Evolutionary conservation across 35 echinoderm and acorn worm species (phyloP), one percentile per base, ranked within the genome.

Genomic region (Patiria miniata): DNA sequence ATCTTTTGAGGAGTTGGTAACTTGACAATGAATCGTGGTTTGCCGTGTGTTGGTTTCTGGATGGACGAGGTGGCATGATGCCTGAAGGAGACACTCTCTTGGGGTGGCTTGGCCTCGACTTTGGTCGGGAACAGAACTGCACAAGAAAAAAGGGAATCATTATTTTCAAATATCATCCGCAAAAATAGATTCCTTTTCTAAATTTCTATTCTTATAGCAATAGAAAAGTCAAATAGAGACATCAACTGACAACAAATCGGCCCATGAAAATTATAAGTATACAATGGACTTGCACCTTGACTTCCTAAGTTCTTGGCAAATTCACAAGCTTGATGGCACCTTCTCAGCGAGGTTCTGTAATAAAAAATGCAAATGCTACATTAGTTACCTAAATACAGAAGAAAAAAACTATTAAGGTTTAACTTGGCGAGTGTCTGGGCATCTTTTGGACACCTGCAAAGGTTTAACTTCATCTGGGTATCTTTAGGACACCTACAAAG

Each of bases 301-400:
- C 61, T 86, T 68, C 95, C 95, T 23, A 98, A 85, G 73, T 91
- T 94, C 21, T 52, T 57, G 44, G 92, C 91, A 89, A 94, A 89
- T 34, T 98, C 95, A 82, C 79, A 89, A 26, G 92, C 92, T 83
- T 98, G 95, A 52, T 98, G 95, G 40, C 91, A 98, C 69, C 95
- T 77, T 58, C 89, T 94, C 23, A 98, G 33, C 9, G 89, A 79
- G 1, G 92, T 91, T 80, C 95, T 98, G 83, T 38, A 61, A 89
- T 37, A 61, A 36, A 68, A 78, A 33, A 40, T 69, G 15, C 16
- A 36, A 86, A 78, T 19, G 44, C 22, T 2, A 69, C 33, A 69
- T 23, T 8, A 69, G 4, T 14, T 53, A 78, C 26, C 19, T 30
- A 51, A 52, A 55, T 1, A 3, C n/a, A n/a, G n/a, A n/a, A n/a